These are phyloP conservation scores for Cetonia aurata DNA, from an alignment of 2,888 invertebrate genomes.

Conservation along the genomic window DNA sequence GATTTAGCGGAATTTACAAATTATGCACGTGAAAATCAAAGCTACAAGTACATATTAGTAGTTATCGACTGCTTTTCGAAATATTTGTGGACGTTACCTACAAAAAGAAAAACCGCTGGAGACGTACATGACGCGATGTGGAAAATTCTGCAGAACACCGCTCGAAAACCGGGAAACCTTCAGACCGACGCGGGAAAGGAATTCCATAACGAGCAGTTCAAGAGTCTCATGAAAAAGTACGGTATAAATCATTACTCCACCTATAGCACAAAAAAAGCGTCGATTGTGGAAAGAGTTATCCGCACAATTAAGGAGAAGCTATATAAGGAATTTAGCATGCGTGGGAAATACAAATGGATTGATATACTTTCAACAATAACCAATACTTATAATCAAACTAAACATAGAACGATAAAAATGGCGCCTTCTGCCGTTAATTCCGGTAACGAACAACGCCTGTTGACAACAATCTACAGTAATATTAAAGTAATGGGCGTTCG, in stretches of 20 bases:
- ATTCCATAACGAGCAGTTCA: slow-evolving; percentile 56
- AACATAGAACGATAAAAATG: slow-evolving; percentile 53
- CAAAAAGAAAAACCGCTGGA: slow-evolving; percentile 59
- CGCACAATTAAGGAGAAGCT: slow-evolving; percentile 44
- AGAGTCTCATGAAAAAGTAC: slow-evolving; percentile 52
- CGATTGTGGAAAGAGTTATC: slow-evolving; percentile 46
- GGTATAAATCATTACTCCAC: slow-evolving; percentile 53
- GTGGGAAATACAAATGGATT: slow-evolving; percentile 53
- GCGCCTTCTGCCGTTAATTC: slow-evolving; percentile 47
- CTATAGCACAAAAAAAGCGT: slow-evolving; percentile 49
- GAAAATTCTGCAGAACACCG: slow-evolving; percentile 47
- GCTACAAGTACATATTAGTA: slow-evolving; percentile 52
- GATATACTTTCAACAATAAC: slow-evolving; percentile 14
- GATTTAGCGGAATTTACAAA: slow-evolving; percentile 53
- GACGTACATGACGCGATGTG: slow-evolving; percentile 45
- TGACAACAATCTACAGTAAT: slow-evolving; percentile 25
- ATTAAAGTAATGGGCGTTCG: slow-evolving; percentile 53
- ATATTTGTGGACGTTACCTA: slow-evolving; percentile 58
- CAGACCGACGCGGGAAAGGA: slow-evolving; percentile 58
- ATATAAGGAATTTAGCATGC: slow-evolving; percentile 54
- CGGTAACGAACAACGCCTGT: not conserved
- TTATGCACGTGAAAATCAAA: slow-evolving; percentile 56
- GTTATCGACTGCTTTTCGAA: no score
- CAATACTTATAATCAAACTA: slow-evolving; percentile 26
- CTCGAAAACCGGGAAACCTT: slow-evolving; percentile 51